A percentile compares a stretch with the other conserved stretches of the same genome.
phyloP scores from a whole-genome alignment of 2,797 vertebrate genomes.

The Emydoidea blandingii region DNA sequence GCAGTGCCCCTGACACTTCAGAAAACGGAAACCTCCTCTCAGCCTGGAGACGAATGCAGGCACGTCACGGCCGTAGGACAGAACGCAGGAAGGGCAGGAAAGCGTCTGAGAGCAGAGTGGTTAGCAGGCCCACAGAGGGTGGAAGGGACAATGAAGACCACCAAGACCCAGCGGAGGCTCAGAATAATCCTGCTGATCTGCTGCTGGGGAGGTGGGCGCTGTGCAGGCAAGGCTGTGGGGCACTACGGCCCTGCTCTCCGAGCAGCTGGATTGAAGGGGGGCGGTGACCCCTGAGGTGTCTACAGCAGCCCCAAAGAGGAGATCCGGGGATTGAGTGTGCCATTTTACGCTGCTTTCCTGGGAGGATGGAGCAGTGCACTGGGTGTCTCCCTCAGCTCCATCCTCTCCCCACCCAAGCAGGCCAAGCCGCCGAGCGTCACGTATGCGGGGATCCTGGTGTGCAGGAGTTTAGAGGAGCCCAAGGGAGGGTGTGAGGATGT shows the following conservation, averaged over 20 bases:
- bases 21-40: too few relatives aligned
- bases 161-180: not conserved
- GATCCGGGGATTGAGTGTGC: too few relatives aligned
- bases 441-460: too few relatives aligned
- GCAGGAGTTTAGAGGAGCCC: not conserved
- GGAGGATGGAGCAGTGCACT: not conserved
- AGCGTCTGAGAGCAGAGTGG: not conserved
- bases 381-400: not conserved
- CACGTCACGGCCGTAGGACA: not conserved
- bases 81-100: too few relatives aligned
- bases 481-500: not conserved
- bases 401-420: not conserved
- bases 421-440: not conserved
- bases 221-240: too few relatives aligned
- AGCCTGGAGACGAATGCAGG: not conserved
- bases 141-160: not conserved
- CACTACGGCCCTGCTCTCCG: too few relatives aligned
- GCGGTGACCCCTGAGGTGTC: not conserved
- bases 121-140: not conserved
- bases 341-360: not conserved
- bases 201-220: not conserved
- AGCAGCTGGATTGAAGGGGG: too few relatives aligned
- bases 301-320: too few relatives aligned
- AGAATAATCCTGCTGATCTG: too few relatives aligned
- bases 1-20: not conserved